phyloP scores from a whole-genome alignment of 2,113 vertebrate genomes.

The Tetraodon nigroviridis region DNA sequence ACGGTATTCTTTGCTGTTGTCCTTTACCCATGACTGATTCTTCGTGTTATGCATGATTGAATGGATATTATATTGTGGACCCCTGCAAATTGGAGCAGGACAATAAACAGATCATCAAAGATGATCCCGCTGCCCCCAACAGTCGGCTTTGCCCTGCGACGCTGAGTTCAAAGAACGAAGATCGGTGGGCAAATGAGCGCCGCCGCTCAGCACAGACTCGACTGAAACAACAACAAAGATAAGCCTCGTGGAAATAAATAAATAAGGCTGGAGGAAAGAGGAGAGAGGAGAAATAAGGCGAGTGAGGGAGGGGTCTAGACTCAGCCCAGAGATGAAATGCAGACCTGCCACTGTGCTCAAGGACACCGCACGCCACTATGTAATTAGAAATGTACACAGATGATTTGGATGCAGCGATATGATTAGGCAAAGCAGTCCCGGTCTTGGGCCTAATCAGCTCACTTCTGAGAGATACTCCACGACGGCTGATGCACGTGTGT shows the following conservation, averaged over 20 bases:
- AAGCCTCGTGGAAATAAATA: slow-evolving; percentile 66
- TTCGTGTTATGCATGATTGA: slow-evolving; percentile 31
- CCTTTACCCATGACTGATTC: slow-evolving; percentile 46
- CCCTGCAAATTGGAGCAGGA: slow-evolving; percentile 56
- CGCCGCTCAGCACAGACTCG: slow-evolving; percentile 55
- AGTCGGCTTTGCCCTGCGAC: slow-evolving; percentile 46
- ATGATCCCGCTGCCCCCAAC: slow-evolving; percentile 46
- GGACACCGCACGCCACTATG: slow-evolving; percentile 71
- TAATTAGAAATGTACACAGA: slow-evolving; percentile 81
- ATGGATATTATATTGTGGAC: slow-evolving; percentile 43
- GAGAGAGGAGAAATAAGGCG: slow-evolving; percentile 20
- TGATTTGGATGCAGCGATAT: slow-evolving; percentile 77
- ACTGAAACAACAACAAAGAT: slow-evolving; percentile 68
- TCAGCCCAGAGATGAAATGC: slow-evolving; percentile 69
- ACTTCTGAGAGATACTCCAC: slow-evolving; percentile 73
- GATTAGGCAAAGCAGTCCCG: slow-evolving; percentile 75
- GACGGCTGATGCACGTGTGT: slow-evolving; percentile 41
- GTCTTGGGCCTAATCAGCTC: slow-evolving; percentile 76
- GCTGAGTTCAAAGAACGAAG: slow-evolving; percentile 62
- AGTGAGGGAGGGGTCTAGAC: slow-evolving; percentile 29
- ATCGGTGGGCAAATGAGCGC: slow-evolving; percentile 66
- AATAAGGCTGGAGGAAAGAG: slow-evolving; percentile 45
- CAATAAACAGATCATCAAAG: slow-evolving; percentile 64
- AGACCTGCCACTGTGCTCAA: slow-evolving; percentile 77
- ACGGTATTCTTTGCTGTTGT: slow-evolving; percentile 31